Evolutionary conservation across 2,888 invertebrate genomes (phyloP).

Genomic region (Drosophila affinis): DNA sequence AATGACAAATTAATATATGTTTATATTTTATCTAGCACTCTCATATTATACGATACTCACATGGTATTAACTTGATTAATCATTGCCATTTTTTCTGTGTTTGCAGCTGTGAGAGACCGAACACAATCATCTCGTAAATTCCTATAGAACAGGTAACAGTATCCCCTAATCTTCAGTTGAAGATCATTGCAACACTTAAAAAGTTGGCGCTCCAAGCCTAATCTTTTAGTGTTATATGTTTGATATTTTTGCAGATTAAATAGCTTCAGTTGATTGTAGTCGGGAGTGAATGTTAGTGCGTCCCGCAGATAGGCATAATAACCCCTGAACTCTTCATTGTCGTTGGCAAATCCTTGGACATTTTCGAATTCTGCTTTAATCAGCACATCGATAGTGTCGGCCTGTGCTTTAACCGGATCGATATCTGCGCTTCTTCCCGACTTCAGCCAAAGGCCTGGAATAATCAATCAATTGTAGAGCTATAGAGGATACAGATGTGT

Average conservation of each 20-base stretch:
- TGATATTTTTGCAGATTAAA: background rate
- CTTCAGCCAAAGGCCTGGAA: background rate
- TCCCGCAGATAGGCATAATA: background rate
- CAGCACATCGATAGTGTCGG: background rate
- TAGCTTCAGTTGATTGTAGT: background rate
- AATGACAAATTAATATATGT: background rate
- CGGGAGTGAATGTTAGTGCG: rapidly evolving
- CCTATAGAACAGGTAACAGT: background rate
- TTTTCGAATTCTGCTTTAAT: background rate
- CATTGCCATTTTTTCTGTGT: rapidly evolving
- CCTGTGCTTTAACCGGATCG: background rate
- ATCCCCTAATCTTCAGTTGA: background rate
- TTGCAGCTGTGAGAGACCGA: rapidly evolving
- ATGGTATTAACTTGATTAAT: background rate
- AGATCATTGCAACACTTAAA: rapidly evolving
- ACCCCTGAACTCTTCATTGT: background rate
- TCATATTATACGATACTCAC: background rate
- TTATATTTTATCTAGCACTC: background rate
- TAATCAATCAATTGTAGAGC: background rate
- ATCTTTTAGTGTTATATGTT: background rate
- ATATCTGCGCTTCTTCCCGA: background rate
- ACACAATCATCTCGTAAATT: rapidly evolving
- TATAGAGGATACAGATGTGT: background rate
- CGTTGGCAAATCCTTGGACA: background rate
- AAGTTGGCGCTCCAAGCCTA: background rate